Conservation (phyloP, 2,888 invertebrate genomes). For the Orthonevra nobilis region DNA sequence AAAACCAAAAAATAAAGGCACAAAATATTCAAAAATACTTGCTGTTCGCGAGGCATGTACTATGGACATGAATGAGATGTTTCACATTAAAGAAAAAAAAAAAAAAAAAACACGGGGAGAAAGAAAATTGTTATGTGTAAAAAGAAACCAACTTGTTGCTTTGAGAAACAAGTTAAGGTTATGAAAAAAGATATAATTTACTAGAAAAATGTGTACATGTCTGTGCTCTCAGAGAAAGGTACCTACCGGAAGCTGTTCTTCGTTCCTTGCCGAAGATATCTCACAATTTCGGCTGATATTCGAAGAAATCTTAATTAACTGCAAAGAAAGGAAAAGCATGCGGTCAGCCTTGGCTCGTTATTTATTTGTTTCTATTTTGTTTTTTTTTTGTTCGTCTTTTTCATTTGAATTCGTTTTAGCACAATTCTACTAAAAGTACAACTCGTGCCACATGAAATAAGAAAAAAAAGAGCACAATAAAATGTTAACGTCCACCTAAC, state of each 20-base stretch:
- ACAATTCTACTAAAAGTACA: conserved; percentile 47
- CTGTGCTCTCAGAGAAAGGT: conserved; percentile 7
- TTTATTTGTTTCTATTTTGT: too few species aligned
- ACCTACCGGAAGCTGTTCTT: conserved; percentile 67
- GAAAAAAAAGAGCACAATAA: too few species aligned
- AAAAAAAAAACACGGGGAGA: conserved; percentile 5
- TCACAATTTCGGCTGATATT: conserved; percentile 78
- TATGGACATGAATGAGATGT: conserved; percentile 23
- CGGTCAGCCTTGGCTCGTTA: conserved; percentile 50
- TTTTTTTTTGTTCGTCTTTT: conserved; percentile 13
- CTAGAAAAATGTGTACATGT: neutral
- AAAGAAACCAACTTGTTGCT: conserved; percentile 30
- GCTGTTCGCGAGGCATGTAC: too few species aligned
- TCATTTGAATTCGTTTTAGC: conserved; percentile 54
- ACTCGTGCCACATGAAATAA: conserved; percentile 65
- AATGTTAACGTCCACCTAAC: conserved; percentile 39
- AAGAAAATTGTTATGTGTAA: neutral
- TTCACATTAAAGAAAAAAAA: neutral
- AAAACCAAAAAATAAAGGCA: too few species aligned
- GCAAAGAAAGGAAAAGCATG: conserved; percentile 72
- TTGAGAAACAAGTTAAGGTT: conserved; percentile 5
- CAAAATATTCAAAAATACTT: too few species aligned
- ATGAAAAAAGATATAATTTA: conserved; percentile 1
- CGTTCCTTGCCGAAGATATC: conserved; percentile 71
- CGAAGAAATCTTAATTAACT: conserved; percentile 76